phyloP scores from a whole-genome alignment of 92 coral and sea anemone species.

The Montipora capitata region DNA sequence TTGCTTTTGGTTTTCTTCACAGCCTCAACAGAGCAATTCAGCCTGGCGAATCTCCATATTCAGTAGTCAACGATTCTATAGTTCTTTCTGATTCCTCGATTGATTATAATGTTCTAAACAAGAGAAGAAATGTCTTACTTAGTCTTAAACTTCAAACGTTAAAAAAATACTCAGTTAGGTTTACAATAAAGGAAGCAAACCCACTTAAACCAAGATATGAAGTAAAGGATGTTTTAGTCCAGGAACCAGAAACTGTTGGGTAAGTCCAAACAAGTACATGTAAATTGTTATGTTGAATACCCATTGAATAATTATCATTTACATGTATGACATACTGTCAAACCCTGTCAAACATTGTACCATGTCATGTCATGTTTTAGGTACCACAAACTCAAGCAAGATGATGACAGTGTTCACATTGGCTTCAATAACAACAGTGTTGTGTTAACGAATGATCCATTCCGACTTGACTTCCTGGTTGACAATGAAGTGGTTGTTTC shows the following conservation, averaged over 20 bases:
- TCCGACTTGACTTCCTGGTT: constrained; percentile 95
- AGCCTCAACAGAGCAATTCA: constrained; percentile 94
- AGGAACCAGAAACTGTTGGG: constrained; percentile 83
- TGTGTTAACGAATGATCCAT: constrained; percentile 88
- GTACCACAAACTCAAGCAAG: constrained; percentile 88
- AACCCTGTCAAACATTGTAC: too few relatives aligned
- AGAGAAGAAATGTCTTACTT: constrained; percentile 87
- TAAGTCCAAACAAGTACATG: constrained; percentile 18
- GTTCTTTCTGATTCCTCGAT: constrained; percentile 85
- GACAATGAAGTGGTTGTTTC: constrained; percentile 96
- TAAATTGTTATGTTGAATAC: too few relatives aligned
- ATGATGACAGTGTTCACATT: constrained; percentile 86
- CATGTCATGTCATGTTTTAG: constrained; percentile 26
- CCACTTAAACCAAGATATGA: constrained; percentile 94
- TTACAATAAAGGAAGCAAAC: constrained; percentile 91
- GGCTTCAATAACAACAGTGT: constrained; percentile 89
- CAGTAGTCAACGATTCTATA: constrained; percentile 90
- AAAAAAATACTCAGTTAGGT: constrained; percentile 91
- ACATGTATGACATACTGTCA: too few relatives aligned
- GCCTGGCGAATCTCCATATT: constrained; percentile 90
- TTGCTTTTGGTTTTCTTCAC: constrained; percentile 20
- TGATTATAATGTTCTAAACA: constrained; percentile 90
- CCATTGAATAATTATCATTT: too few relatives aligned
- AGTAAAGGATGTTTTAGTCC: constrained; percentile 88
- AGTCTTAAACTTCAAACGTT: constrained; percentile 88